These are phyloP conservation scores for Pristionchus entomophagus DNA, from an alignment of 2,888 invertebrate species.

Conservation along the genomic window DNA sequence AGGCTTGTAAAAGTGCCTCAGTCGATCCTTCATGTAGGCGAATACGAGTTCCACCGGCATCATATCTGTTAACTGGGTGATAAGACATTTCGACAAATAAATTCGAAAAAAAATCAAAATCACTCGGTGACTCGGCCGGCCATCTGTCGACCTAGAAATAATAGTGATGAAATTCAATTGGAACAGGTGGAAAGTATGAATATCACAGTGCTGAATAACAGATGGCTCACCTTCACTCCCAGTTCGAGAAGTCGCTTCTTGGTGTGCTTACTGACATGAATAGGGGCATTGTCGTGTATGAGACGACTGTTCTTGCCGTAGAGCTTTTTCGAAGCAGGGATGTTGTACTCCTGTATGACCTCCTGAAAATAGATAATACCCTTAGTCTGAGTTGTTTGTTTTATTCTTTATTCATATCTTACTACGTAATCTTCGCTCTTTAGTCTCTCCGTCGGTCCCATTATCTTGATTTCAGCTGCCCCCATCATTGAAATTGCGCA, in stretches of 20 bases:
- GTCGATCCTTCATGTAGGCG: not conserved
- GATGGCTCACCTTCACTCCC: slow-evolving; percentile 4
- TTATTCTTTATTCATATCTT: not conserved
- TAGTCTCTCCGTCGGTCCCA: too few relatives aligned
- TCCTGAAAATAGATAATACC: not conserved
- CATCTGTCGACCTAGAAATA: not conserved
- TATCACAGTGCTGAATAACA: not conserved
- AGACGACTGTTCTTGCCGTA: not conserved
- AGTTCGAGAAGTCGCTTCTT: not conserved
- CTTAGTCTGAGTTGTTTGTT: not conserved
- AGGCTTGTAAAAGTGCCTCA: not conserved
- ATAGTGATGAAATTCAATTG: not conserved
- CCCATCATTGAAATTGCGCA: not conserved
- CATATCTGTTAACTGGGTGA: too few relatives aligned
- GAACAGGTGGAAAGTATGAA: not conserved
- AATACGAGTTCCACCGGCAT: not conserved
- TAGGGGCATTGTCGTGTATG: not conserved
- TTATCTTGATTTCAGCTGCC: too few relatives aligned
- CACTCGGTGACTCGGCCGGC: slow-evolving; percentile 20
- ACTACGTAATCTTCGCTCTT: not conserved
- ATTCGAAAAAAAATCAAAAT: too few relatives aligned
- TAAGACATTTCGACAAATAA: too few relatives aligned
- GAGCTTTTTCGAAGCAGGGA: not conserved
- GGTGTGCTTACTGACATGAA: not conserved
- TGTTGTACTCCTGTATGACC: not conserved